These are phyloP conservation scores for Alsophila aescularia DNA, from an alignment of 2,888 invertebrate genomes.

Conservation along the genomic window DNA sequence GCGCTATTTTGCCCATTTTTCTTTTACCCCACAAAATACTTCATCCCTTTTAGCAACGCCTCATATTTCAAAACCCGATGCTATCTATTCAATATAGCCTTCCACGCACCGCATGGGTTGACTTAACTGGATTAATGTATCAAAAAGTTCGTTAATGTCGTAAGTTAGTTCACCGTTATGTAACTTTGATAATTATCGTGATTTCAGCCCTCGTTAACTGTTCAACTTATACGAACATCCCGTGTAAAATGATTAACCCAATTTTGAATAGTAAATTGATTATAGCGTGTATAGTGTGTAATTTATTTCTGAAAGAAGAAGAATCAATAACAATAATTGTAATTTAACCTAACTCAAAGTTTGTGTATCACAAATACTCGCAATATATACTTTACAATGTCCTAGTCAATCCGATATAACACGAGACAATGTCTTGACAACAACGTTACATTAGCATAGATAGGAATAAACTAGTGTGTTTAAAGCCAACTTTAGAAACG, in stretches of 20 bases:
- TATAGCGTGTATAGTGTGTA: slow-evolving; percentile 11
- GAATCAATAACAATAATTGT: no score
- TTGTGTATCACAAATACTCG: no score
- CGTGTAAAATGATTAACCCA: slow-evolving; percentile 37
- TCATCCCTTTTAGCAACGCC: slow-evolving; percentile 28
- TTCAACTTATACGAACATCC: slow-evolving; percentile 36
- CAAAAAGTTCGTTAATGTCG: slow-evolving; percentile 44
- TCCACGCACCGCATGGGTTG: slow-evolving; percentile 28
- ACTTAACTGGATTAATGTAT: slow-evolving; percentile 44
- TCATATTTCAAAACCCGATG: slow-evolving; percentile 25
- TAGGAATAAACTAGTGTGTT: no score
- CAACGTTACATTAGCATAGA: no score
- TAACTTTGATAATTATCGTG: slow-evolving; percentile 41
- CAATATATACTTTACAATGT: no score
- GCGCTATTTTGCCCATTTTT: background rate
- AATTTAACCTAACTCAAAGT: no score
- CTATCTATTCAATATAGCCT: slow-evolving; percentile 27
- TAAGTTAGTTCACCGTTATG: slow-evolving; percentile 35
- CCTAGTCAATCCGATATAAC: no score
- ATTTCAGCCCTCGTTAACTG: slow-evolving; percentile 38
- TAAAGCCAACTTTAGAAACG: no score
- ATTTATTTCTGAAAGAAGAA: no score
- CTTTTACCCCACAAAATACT: background rate
- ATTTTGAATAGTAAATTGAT: slow-evolving; percentile 25
- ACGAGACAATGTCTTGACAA: no score